Evolutionary conservation across 1,140 invertebrate species (phyloP).

Genomic region (Anoplolepis gracilipes): DNA sequence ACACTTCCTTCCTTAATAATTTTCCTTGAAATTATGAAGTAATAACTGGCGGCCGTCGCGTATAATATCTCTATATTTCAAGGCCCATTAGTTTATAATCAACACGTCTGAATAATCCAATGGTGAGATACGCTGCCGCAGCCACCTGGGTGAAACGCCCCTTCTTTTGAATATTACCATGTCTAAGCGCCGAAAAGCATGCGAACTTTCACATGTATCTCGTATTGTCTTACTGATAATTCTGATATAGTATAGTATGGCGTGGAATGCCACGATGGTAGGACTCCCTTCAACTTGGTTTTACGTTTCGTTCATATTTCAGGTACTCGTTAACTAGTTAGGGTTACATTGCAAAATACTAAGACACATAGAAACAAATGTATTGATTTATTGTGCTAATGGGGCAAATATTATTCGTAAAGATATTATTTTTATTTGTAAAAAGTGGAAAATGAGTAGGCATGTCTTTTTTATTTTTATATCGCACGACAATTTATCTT

Average conservation of each 20-base stretch:
- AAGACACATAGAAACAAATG: neutral
- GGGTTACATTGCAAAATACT: neutral
- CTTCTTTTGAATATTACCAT: constrained; percentile 86
- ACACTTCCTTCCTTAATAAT: constrained; percentile 83
- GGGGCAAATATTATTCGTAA: neutral
- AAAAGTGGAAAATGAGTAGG: neutral
- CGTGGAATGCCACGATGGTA: neutral
- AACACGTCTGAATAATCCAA: constrained; percentile 82
- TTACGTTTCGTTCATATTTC: constrained; percentile 44
- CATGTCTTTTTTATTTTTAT: neutral
- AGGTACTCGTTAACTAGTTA: constrained; percentile 1
- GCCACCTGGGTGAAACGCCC: constrained; percentile 78
- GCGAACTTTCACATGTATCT: constrained; percentile 73
- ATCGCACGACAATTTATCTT: neutral
- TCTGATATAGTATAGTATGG: constrained; percentile 18
- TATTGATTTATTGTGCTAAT: constrained; percentile 1
- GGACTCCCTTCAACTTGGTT: neutral
- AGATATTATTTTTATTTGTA: neutral
- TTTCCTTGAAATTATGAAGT: constrained; percentile 82
- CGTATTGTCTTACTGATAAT: constrained; percentile 70
- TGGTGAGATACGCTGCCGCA: constrained; percentile 76
- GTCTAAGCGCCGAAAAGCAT: constrained; percentile 83
- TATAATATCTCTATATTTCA: constrained; percentile 87
- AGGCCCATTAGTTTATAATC: constrained; percentile 85
- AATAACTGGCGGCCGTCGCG: constrained; percentile 80